A percentile compares a stretch with the other conserved stretches of the same genome.
Evolutionary conservation across 2,888 invertebrate species (phyloP).

Genomic region (Drosophila subquinaria): DNA sequence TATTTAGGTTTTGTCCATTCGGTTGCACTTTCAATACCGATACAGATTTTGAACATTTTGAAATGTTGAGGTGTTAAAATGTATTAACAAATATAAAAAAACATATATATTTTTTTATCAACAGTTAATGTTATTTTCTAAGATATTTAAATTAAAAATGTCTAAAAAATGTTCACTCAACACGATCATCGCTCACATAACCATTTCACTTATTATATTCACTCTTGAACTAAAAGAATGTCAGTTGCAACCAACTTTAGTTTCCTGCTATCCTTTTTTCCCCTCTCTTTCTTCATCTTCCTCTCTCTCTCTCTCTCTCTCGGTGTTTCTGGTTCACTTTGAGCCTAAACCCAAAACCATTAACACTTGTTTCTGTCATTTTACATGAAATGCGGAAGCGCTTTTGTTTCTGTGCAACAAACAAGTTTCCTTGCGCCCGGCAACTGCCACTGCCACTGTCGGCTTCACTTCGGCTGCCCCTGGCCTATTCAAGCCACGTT

Average conservation of each 20-base stretch:
- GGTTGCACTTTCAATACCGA: too few relatives aligned
- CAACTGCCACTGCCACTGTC: slow-evolving; percentile 30
- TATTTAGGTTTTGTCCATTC: too few relatives aligned
- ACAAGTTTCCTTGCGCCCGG: slow-evolving; percentile 70
- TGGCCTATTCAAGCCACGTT: slow-evolving; percentile 45
- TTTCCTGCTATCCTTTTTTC: background rate
- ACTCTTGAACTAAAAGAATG: background rate
- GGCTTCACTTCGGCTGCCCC: slow-evolving; percentile 31
- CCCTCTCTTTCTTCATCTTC: background rate
- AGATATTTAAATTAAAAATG: too few relatives aligned
- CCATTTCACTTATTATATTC: background rate
- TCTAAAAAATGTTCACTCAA: too few relatives aligned
- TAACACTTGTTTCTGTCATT: slow-evolving; percentile 82
- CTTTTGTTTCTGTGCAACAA: slow-evolving; percentile 81
- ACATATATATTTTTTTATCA: too few relatives aligned
- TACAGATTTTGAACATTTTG: too few relatives aligned
- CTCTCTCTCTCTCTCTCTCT: slow-evolving; percentile 1
- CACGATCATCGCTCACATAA: background rate
- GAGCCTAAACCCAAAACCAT: slow-evolving; percentile 75
- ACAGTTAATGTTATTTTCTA: too few relatives aligned
- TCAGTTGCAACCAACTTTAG: slow-evolving; percentile 4
- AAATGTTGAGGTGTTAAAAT: too few relatives aligned
- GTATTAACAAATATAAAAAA: too few relatives aligned
- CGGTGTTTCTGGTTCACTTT: slow-evolving; percentile 19
- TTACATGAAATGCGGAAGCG: slow-evolving; percentile 80